A percentile compares a stretch with the other conserved stretches of the same genome.
Conservation (phyloP, 2,797 vertebrate genomes). For the Neoniphon sammara region DNA sequence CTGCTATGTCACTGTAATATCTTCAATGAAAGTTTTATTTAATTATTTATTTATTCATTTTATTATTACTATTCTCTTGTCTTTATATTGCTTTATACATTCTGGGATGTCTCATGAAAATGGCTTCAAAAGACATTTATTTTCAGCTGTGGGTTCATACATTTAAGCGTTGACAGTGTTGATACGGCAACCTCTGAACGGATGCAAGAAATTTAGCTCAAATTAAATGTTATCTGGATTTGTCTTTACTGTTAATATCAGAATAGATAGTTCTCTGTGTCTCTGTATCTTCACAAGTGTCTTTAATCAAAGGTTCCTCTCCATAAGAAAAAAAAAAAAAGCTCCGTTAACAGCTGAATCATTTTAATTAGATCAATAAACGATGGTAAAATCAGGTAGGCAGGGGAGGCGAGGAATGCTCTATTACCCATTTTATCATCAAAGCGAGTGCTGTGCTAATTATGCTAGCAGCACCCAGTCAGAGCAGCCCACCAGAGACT, state of each 20-base stretch:
- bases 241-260: not conserved
- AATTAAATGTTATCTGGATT: slow-evolving; percentile 18
- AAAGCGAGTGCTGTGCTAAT: slow-evolving; percentile 86
- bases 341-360: slow-evolving; percentile 61
- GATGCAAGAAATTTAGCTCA: slow-evolving; percentile 10
- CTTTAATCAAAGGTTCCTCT: slow-evolving; percentile 62
- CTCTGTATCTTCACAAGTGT: slow-evolving; percentile 29
- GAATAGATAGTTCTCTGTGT: too few species aligned
- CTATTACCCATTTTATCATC: slow-evolving; percentile 80
- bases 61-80: too few species aligned
- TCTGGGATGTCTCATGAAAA: not conserved
- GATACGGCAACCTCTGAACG: not conserved
- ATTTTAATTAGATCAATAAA: slow-evolving; percentile 82
- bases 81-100: not conserved
- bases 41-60: not conserved
- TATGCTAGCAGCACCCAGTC: slow-evolving; percentile 86
- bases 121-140: slow-evolving; percentile 6
- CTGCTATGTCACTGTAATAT: not conserved
- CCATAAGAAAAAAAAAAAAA: slow-evolving; percentile 41
- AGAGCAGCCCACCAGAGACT: slow-evolving; percentile 77
- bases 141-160: slow-evolving; percentile 7
- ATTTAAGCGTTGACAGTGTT: not conserved
- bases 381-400: slow-evolving; percentile 74
- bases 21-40: not conserved
- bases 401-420: slow-evolving; percentile 61